phyloP scores from a whole-genome alignment of 2,113 vertebrate genomes.

The Lagopus leucura region DNA sequence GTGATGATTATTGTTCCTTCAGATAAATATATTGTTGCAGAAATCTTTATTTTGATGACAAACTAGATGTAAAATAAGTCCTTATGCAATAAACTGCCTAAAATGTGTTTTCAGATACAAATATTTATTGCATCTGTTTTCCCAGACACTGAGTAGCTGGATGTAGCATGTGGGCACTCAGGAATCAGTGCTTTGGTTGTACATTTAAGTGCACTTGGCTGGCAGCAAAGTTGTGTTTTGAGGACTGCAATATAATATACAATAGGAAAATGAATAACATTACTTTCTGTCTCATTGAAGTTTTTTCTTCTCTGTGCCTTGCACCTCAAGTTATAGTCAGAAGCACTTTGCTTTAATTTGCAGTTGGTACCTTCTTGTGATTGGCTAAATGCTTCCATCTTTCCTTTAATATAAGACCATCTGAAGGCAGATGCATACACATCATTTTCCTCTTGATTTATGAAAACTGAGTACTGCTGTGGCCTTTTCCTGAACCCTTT shows the following conservation, averaged over 20 bases:
- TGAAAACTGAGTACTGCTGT: neutral
- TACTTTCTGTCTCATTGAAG: neutral
- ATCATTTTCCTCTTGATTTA: neutral
- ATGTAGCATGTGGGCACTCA: rapidly evolving
- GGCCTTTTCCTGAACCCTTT: neutral
- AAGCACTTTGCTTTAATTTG: neutral
- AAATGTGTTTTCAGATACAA: neutral
- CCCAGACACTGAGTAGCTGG: neutral
- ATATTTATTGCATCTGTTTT: neutral
- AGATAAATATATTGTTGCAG: neutral
- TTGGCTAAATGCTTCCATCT: neutral
- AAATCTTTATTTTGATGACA: neutral
- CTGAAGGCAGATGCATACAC: neutral
- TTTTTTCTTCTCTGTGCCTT: neutral
- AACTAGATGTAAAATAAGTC: neutral
- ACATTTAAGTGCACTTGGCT: neutral
- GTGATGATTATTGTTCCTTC: neutral
- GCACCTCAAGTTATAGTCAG: neutral
- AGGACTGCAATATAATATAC: neutral
- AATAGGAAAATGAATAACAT: neutral
- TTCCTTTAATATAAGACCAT: neutral
- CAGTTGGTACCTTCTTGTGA: neutral
- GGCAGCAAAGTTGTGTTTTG: neutral
- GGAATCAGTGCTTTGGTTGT: neutral
- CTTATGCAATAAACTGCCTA: neutral